A percentile compares a stretch with the other conserved stretches of the same genome.
Evolutionary conservation across 2,113 vertebrate genomes (phyloP).

Genomic region (Rutilus rutilus): DNA sequence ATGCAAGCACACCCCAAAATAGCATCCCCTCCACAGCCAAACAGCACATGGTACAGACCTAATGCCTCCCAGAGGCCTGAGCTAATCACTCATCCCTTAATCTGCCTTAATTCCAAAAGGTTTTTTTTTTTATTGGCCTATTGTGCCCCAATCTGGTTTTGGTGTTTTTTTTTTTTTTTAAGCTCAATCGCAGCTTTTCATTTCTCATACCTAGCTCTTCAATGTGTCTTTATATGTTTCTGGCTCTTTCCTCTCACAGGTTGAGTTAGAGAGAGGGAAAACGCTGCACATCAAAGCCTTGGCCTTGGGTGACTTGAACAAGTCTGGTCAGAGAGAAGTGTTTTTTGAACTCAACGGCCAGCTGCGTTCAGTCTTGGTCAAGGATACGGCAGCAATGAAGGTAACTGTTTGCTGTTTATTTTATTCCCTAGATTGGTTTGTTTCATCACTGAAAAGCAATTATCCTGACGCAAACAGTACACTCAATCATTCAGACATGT

Average conservation of each 20-base stretch:
- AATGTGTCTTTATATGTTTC: not conserved
- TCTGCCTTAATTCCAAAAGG: not conserved
- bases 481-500: conserved; percentile 29
- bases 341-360: conserved; percentile 95
- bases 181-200: not conserved
- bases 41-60: conserved; percentile 2
- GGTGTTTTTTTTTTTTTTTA: too few relatives aligned
- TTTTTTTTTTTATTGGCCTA: not conserved
- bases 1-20: conserved; percentile 33
- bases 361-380: conserved; percentile 89
- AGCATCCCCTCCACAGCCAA: conserved; percentile 32
- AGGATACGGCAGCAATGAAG: conserved; percentile 91
- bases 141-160: conserved; percentile 5
- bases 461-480: conserved; percentile 27
- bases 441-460: conserved; percentile 35
- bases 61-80: conserved; percentile 19
- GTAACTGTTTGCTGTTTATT: conserved; percentile 64
- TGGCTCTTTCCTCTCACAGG: conserved; percentile 70
- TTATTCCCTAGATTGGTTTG: conserved; percentile 18
- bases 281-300: conserved; percentile 92
- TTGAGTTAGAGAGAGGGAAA: conserved; percentile 91
- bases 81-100: not conserved
- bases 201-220: not conserved
- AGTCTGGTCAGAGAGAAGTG: conserved; percentile 89
- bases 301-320: conserved; percentile 88